A percentile compares a stretch with the other conserved stretches of the same genome.
Evolutionary conservation across 2,888 invertebrate species (phyloP).

Genomic region (Leptinotarsa juncta): DNA sequence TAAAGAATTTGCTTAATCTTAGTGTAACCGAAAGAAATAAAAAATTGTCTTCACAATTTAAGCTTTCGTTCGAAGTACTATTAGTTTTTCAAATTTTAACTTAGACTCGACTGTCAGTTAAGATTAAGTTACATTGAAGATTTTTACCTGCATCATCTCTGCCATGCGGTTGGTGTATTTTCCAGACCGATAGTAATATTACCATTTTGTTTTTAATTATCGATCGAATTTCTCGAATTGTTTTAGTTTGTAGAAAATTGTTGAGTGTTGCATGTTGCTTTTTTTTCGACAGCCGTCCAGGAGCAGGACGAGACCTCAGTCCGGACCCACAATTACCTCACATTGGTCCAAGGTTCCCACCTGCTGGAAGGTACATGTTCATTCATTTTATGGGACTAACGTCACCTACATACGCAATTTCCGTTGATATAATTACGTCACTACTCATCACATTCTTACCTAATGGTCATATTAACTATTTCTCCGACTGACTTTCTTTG

Average conservation of each 20-base stretch:
- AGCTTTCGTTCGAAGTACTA: too few relatives aligned
- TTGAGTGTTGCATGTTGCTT: slow-evolving; percentile 59
- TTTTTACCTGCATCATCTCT: background rate
- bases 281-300: slow-evolving; percentile 80
- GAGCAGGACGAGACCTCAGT: slow-evolving; percentile 80
- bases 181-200: background rate
- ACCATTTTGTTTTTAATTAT: background rate
- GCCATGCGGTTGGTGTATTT: background rate
- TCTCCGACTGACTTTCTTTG: background rate
- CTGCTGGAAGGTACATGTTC: slow-evolving; percentile 80
- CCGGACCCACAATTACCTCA: slow-evolving; percentile 88
- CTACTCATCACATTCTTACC: background rate
- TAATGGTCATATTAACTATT: background rate
- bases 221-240: slow-evolving; percentile 28
- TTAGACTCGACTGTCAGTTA: too few relatives aligned
- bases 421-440: slow-evolving; percentile 1
- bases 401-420: slow-evolving; percentile 19
- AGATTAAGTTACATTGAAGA: too few relatives aligned
- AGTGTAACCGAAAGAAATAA: too few relatives aligned
- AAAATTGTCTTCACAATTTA: too few relatives aligned
- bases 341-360: slow-evolving; percentile 90
- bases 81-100: too few relatives aligned
- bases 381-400: slow-evolving; percentile 40
- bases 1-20: too few relatives aligned
- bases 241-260: slow-evolving; percentile 36